Conservation (phyloP, 2,797 vertebrate species). For the Parambassis ranga region DNA sequence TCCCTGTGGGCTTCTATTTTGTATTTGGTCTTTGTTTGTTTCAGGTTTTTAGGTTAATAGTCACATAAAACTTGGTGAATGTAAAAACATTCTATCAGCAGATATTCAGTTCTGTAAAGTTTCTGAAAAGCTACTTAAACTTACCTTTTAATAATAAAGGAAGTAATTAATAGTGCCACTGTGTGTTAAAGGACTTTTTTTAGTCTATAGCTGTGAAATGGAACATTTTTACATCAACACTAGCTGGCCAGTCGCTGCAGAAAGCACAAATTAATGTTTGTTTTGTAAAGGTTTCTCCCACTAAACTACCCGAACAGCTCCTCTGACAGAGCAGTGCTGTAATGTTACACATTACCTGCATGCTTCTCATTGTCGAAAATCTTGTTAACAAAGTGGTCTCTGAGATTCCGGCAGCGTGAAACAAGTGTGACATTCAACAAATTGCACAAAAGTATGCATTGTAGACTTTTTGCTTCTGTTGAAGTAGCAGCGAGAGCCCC, state of each 20-base stretch:
- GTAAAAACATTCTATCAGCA: no score
- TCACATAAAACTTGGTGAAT: no score
- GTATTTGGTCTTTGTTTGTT: no score
- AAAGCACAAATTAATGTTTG: rapidly evolving
- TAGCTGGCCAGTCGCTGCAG: background rate
- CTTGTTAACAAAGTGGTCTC: background rate
- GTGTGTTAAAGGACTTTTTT: no score
- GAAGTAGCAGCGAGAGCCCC: constrained; percentile 24
- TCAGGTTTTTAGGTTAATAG: no score
- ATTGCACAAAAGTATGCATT: constrained; percentile 5
- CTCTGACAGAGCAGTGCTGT: background rate
- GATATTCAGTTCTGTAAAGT: no score
- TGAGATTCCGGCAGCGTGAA: background rate
- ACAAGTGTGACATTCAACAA: background rate
- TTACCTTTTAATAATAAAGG: no score
- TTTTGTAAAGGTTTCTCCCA: no score
- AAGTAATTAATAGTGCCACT: no score
- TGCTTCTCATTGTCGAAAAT: background rate
- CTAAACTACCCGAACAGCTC: background rate
- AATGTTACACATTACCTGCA: background rate
- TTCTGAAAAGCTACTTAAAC: no score
- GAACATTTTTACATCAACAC: background rate
- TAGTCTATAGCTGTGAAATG: no score
- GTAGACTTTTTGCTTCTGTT: constrained; percentile 1
- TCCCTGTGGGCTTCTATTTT: no score